Evolutionary conservation across 2,113 vertebrate genomes (phyloP).

Genomic region (Atherinomorus stipes): DNA sequence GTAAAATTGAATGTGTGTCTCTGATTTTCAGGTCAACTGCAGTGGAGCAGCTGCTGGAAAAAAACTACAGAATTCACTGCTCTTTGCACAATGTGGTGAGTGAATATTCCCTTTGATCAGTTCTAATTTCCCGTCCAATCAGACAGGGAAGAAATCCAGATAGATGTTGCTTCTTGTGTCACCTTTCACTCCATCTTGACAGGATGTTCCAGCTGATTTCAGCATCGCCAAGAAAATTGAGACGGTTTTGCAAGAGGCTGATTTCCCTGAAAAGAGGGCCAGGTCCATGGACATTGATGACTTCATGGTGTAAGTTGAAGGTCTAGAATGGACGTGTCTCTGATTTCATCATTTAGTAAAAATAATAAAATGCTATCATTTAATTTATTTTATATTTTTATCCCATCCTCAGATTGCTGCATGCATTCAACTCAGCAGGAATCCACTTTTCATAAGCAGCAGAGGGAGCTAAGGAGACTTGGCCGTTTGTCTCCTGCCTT

Average conservation of each 20-base stretch:
- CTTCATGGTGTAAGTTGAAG: conserved; percentile 90
- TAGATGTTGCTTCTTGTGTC: no score
- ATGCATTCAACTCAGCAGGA: conserved; percentile 95
- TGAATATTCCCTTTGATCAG: conserved; percentile 11
- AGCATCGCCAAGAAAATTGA: conserved; percentile 92
- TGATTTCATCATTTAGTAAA: not conserved
- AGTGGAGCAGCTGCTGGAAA: conserved; percentile 94
- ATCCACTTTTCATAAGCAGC: conserved; percentile 92
- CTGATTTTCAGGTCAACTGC: conserved; percentile 85
- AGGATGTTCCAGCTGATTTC: conserved; percentile 93
- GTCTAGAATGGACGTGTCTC: not conserved
- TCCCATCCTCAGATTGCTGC: conserved; percentile 87
- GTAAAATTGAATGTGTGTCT: not conserved
- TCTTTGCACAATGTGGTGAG: conserved; percentile 92
- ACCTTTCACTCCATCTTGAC: conserved; percentile 29
- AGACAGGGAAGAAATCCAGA: not conserved
- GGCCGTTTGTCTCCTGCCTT: not conserved
- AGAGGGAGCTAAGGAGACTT: not conserved
- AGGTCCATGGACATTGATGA: conserved; percentile 97
- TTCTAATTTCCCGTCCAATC: not conserved
- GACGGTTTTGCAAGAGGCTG: conserved; percentile 86
- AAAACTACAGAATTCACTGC: conserved; percentile 97
- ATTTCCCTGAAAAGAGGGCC: conserved; percentile 92
- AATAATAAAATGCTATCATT: not conserved
- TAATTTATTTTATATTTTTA: conserved; percentile 27